A percentile compares a stretch with the other conserved stretches of the same genome.
Evolutionary conservation across 2,113 vertebrate species (phyloP).

Genomic region (Dasyornis broadbenti): DNA sequence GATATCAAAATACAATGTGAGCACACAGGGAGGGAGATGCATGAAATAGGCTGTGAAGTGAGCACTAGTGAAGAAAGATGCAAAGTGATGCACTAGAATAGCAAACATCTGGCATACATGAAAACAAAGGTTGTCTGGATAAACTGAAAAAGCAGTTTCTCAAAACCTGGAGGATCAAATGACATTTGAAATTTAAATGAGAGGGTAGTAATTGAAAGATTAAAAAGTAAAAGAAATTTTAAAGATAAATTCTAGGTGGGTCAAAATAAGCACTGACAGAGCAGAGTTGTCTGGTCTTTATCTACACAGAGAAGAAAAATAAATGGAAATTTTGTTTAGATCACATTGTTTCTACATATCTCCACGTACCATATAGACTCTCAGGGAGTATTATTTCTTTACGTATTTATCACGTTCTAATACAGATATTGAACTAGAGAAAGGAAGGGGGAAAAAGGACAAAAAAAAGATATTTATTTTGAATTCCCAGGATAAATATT

Average conservation of each 20-base stretch:
- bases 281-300: background rate
- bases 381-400: background rate
- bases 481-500: background rate
- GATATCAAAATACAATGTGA: background rate
- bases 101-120: background rate
- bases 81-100: background rate
- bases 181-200: background rate
- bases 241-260: background rate
- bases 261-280: background rate
- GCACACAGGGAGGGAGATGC: background rate
- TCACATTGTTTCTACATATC: background rate
- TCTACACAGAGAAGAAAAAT: background rate
- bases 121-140: background rate
- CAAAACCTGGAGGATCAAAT: background rate
- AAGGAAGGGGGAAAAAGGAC: background rate
- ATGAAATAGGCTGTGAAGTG: background rate
- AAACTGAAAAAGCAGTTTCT: background rate
- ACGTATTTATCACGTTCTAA: background rate
- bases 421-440: background rate
- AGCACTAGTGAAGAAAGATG: background rate
- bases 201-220: background rate
- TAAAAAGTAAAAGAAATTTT: background rate
- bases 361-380: background rate
- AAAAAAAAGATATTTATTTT: background rate
- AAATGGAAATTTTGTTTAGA: background rate